A percentile compares a stretch with the other conserved stretches of the same genome.
These are phyloP conservation scores for Eutrigla gurnardus DNA, from an alignment of 2,797 vertebrate genomes.

Conservation along the genomic window DNA sequence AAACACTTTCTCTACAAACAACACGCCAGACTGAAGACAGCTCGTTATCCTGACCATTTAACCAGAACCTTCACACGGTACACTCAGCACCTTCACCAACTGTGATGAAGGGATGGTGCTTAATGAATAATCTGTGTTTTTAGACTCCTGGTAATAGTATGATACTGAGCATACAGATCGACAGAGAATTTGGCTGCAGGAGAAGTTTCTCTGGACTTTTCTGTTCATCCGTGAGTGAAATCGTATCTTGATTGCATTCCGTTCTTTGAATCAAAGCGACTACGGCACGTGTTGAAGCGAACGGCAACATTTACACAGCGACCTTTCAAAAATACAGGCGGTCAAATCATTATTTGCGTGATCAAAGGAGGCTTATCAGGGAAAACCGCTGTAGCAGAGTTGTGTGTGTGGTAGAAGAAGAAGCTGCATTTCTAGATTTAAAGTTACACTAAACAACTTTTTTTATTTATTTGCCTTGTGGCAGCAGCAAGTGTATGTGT, in stretches of 20 bases:
- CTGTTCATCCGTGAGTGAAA: neutral
- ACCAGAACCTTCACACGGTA: no score
- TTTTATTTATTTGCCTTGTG: constrained; percentile 1
- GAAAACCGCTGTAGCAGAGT: neutral
- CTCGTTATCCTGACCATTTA: no score
- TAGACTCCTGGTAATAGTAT: neutral
- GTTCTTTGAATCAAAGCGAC: constrained; percentile 18
- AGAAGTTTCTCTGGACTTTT: constrained; percentile 1
- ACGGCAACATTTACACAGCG: neutral
- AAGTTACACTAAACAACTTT: constrained; percentile 10
- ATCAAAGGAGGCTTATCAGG: constrained; percentile 5
- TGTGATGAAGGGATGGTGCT: neutral
- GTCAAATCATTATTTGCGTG: constrained; percentile 15
- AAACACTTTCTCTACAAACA: neutral
- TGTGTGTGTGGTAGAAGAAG: neutral
- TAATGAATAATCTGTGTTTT: neutral
- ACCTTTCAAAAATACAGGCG: constrained; percentile 13
- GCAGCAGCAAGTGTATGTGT: constrained; percentile 24
- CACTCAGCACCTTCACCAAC: neutral
- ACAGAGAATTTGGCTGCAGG: constrained; percentile 13
- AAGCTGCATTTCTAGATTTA: neutral
- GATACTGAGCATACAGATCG: neutral
- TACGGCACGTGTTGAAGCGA: neutral
- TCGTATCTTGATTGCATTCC: neutral
- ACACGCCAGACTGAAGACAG: neutral